A percentile compares a stretch with the other conserved stretches of the same genome.
Evolutionary conservation across 2,113 vertebrate genomes (phyloP).

Genomic region (Haemorhous mexicanus): DNA sequence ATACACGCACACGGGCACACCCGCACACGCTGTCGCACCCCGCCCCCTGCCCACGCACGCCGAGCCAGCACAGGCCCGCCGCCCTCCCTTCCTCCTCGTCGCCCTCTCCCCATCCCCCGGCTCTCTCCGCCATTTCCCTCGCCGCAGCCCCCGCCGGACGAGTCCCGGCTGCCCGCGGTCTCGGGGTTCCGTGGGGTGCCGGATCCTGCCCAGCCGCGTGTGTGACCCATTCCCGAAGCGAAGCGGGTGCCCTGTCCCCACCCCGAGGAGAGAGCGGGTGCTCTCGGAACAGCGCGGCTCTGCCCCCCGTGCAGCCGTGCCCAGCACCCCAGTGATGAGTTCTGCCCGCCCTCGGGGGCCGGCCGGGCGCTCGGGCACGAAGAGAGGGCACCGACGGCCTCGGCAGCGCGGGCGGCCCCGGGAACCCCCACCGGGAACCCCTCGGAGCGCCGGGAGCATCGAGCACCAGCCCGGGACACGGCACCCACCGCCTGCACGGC

Average conservation of each 20-base stretch:
- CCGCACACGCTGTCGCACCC: not conserved
- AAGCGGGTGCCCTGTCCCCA: not conserved
- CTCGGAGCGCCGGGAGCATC: not conserved
- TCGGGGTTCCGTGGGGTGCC: not conserved
- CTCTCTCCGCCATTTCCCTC: constrained; percentile 19
- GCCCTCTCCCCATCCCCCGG: not conserved
- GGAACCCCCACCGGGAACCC: not conserved
- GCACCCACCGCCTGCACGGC: not conserved
- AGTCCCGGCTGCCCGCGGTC: not conserved
- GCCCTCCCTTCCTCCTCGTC: not conserved
- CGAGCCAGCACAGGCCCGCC: not conserved
- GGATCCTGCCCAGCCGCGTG: too few species aligned
- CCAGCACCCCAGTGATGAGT: not conserved
- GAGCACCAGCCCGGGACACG: not conserved
- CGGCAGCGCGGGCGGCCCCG: too few species aligned
- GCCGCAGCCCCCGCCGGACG: not conserved
- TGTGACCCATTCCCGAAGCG: too few species aligned
- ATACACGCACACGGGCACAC: not conserved
- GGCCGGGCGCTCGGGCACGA: not conserved
- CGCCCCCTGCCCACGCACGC: not conserved
- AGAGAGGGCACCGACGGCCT: too few species aligned
- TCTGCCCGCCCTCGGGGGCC: not conserved
- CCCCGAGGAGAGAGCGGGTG: too few species aligned
- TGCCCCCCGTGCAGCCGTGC: not conserved
- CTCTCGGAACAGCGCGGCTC: not conserved